Base-by-base conservation (phyloP, 2,888 invertebrate species). In the Ochropleura leucogaster region DNA sequence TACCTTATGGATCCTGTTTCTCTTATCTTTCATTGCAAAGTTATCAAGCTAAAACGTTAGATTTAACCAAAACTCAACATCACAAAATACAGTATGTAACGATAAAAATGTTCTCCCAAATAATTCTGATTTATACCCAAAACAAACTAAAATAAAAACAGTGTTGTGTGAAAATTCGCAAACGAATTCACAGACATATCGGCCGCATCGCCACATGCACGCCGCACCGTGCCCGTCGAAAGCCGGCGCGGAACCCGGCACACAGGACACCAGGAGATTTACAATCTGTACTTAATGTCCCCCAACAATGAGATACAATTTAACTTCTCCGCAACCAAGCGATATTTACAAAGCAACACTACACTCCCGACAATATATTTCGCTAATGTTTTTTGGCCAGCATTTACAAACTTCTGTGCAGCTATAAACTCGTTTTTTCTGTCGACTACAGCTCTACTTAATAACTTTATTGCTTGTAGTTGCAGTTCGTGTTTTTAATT, bases 301-400 rank as follows among this genome's bases (percentile, higher is more conserved):
- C 84, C 90, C 90, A 92, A 94, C 95, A 94, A 94, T 94, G 94
- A 94, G 94, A 94, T 93, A 95, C 93, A 94, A 94, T 95, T 94
- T 94, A 93, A 93, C 94, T 93, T 92, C 90, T 84, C 89, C 88
- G 87, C 91, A 91, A 90, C 93, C 90, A 89, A 91, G 89, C 91
- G 87, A 93, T 93, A 93, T 94, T 94, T 93, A 91, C 92, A 92
- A 94, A 93, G 92, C 93, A 92, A 90, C 90, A 89, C 89, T 89
- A 87, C 88, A 84, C 88, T 89, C 88, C 89, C 85, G 82, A 84
- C 90, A 84, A 89, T 93, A 93, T 91, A 91, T 93, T 92, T 87
- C 80, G 89, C 90, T 92, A 93, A 93, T 94, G 92, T 93, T 94
- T 95, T 94, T 93, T 93, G 93, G 93, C 92, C 87, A 90, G 90